These are phyloP conservation scores for Octomys mimax DNA, from an alignment of 2,797 vertebrate species.

Conservation along the genomic window DNA sequence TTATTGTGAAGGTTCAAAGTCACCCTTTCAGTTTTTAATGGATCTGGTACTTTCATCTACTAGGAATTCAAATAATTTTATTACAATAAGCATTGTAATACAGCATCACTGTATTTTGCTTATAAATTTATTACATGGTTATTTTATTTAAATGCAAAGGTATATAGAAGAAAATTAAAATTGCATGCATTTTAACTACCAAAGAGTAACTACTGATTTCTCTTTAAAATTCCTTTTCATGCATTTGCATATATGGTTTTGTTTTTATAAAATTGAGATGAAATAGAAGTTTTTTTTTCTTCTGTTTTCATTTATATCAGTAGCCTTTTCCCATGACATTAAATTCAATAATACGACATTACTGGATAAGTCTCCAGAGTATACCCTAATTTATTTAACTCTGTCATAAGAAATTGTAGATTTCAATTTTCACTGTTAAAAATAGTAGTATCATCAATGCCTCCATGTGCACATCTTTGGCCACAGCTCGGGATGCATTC, in stretches of 20 bases:
- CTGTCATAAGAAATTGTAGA: constrained; percentile 43
- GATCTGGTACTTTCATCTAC: neutral
- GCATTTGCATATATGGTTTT: constrained; percentile 44
- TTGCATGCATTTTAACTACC: neutral
- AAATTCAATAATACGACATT: constrained; percentile 41
- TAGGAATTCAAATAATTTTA: constrained; percentile 43
- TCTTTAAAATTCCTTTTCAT: neutral
- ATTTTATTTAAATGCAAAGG: constrained; percentile 32
- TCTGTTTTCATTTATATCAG: neutral
- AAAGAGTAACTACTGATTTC: constrained; percentile 41
- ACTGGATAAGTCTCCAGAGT: constrained; percentile 1
- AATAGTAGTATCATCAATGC: constrained; percentile 52
- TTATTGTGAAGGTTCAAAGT: neutral
- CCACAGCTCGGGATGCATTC: constrained; percentile 33
- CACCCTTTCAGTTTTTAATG: neutral
- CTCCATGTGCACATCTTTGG: constrained; percentile 47
- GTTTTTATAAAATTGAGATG: constrained; percentile 46
- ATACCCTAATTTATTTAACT: constrained; percentile 47
- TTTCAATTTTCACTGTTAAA: constrained; percentile 65
- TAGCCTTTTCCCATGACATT: constrained; percentile 50
- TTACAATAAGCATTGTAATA: neutral
- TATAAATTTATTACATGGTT: constrained; percentile 18
- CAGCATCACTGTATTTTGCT: constrained; percentile 43
- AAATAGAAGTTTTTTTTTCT: constrained; percentile 6
- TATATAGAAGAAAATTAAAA: constrained; percentile 55